Evolutionary conservation across 2,113 vertebrate species (phyloP).

Genomic region (Naja naja): DNA sequence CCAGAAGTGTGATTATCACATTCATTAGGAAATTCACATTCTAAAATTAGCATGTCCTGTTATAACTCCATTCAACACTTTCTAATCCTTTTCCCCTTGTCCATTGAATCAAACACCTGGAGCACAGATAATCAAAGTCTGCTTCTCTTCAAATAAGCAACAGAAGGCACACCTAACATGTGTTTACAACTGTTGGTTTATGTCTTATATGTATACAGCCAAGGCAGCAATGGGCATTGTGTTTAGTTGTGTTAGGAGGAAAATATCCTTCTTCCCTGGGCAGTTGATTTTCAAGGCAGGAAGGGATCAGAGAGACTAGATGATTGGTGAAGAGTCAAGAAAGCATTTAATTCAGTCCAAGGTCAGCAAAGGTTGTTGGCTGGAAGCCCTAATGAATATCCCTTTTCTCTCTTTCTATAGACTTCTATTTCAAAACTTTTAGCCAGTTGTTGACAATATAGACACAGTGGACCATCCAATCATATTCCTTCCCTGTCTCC

Average conservation of each 20-base stretch:
- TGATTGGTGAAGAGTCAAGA: neutral
- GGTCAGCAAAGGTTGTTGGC: neutral
- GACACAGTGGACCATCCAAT: neutral
- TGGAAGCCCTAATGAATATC: neutral
- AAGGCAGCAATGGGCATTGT: neutral
- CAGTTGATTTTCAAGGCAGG: neutral
- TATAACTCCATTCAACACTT: neutral
- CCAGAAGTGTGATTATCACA: conserved; percentile 3
- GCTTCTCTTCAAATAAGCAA: conserved; percentile 1
- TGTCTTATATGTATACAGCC: neutral
- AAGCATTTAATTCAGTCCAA: neutral
- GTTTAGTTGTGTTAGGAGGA: neutral
- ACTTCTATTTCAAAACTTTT: neutral
- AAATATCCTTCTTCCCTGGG: neutral
- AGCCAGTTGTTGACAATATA: neutral
- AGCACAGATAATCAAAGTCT: neutral
- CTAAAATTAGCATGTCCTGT: conserved; percentile 13
- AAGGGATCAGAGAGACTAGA: neutral
- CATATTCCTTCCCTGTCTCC: neutral
- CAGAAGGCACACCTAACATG: neutral
- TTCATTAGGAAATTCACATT: conserved; percentile 5
- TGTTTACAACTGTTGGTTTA: conserved; percentile 4
- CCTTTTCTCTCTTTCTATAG: neutral
- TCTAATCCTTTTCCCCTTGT: neutral
- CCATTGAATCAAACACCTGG: conserved; percentile 10